Percentiles rank a stretch among this genome's conserved stretches.
phyloP scores from a whole-genome alignment of 2,888 invertebrate species.

The Chamaedrilus cognettii region DNA sequence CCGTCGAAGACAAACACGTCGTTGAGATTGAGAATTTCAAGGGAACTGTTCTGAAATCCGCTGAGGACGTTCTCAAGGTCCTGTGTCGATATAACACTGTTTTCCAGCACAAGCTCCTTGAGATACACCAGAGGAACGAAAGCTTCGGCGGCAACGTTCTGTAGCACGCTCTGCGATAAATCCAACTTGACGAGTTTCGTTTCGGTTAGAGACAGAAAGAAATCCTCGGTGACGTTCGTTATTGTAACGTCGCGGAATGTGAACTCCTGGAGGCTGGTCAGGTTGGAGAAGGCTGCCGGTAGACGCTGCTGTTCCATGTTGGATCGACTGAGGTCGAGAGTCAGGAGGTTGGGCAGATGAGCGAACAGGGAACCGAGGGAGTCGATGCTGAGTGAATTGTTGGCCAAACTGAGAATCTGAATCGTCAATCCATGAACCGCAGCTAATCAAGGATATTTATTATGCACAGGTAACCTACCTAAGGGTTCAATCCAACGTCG shows the following conservation, averaged over 20 bases:
- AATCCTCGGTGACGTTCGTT: constrained; percentile 11
- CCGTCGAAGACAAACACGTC: constrained; percentile 21
- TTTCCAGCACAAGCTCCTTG: constrained; percentile 15
- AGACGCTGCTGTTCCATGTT: not conserved
- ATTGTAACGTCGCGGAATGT: constrained; percentile 6
- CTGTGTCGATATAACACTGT: not conserved
- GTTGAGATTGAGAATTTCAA: constrained; percentile 23
- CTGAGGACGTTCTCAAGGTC: constrained; percentile 17
- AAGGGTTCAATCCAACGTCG: too few relatives aligned
- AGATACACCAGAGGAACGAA: constrained; percentile 11
- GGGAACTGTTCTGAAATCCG: constrained; percentile 18
- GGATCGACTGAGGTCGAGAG: constrained; percentile 21
- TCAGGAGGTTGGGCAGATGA: constrained; percentile 7
- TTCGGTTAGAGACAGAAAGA: constrained; percentile 7
- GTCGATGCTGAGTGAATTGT: constrained; percentile 17
- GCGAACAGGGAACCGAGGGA: not conserved
- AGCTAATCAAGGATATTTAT: not conserved
- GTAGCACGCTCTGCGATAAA: constrained; percentile 12
- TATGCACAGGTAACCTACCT: not conserved
- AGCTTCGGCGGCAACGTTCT: constrained; percentile 7
- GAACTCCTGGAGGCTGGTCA: constrained; percentile 15
- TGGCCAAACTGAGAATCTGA: constrained; percentile 15
- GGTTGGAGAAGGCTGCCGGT: constrained; percentile 15
- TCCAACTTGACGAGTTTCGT: constrained; percentile 16
- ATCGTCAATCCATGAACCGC: not conserved